phyloP scores from a whole-genome alignment of 2,888 invertebrate species.

The Amphimallon solstitiale region DNA sequence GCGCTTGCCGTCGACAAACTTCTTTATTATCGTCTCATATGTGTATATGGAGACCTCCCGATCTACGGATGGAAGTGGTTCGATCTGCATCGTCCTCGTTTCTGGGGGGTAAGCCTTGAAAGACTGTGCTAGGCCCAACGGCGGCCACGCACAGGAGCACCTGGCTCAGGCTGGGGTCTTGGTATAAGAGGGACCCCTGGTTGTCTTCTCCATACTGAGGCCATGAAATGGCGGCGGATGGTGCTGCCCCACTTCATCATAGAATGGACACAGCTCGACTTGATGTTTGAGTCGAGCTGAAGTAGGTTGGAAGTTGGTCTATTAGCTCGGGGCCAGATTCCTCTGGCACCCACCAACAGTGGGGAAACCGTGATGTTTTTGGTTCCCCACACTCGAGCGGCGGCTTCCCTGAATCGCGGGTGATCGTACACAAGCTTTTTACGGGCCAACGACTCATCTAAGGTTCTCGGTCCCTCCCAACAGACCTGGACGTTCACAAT shows the following conservation, averaged over 20 bases:
- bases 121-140: no score
- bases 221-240: slow-evolving; percentile 16
- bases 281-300: not conserved
- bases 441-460: slow-evolving; percentile 27
- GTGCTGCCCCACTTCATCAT: slow-evolving; percentile 11
- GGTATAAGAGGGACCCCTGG: no score
- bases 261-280: slow-evolving; percentile 1
- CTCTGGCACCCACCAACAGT: slow-evolving; percentile 41
- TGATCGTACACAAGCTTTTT: slow-evolving; percentile 35
- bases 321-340: slow-evolving; percentile 38
- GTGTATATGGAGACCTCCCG: no score
- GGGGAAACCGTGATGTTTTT: slow-evolving; percentile 19
- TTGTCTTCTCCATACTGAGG: not conserved
- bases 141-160: no score
- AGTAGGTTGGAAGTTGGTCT: not conserved
- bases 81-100: no score
- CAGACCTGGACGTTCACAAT: not conserved
- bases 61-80: no score
- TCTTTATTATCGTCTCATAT: no score
- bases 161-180: no score
- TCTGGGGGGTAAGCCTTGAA: no score
- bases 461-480: slow-evolving; percentile 37
- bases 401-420: not conserved
- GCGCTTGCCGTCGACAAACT: no score
- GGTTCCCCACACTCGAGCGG: not conserved